phyloP scores from a whole-genome alignment of 2,113 vertebrate species.

The Carassius carassius region DNA sequence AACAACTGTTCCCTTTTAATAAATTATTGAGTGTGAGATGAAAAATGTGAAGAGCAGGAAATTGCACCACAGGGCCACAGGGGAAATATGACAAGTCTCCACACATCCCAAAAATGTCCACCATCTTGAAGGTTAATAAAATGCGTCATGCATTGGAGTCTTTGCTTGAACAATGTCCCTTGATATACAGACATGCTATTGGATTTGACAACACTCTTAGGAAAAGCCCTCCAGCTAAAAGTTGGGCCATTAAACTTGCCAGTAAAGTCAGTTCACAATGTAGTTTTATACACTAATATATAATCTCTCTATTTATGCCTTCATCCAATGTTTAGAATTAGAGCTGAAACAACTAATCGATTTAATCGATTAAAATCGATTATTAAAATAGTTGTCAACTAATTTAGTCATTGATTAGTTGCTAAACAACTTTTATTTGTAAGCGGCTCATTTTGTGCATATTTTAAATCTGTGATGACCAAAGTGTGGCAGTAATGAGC shows the following conservation, averaged over 20 bases:
- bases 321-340: not conserved
- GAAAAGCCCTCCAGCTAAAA: constrained; percentile 24
- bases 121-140: constrained; percentile 37
- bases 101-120: constrained; percentile 18
- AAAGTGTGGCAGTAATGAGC: too few relatives aligned
- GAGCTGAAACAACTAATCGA: too few relatives aligned
- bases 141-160: constrained; percentile 18
- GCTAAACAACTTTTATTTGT: too few relatives aligned
- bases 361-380: too few relatives aligned
- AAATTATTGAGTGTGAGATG: constrained; percentile 20
- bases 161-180: constrained; percentile 32
- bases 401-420: too few relatives aligned
- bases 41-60: constrained; percentile 39
- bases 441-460: too few relatives aligned
- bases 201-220: constrained; percentile 36
- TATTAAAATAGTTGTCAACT: too few relatives aligned
- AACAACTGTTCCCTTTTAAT: constrained; percentile 42
- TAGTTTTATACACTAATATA: constrained; percentile 24
- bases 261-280: not conserved
- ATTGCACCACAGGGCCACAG: constrained; percentile 23
- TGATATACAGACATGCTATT: constrained; percentile 41
- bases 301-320: constrained; percentile 33
- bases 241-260: constrained; percentile 28
- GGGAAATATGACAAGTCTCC: constrained; percentile 42
- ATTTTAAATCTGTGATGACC: too few relatives aligned